A percentile compares a stretch with the other conserved stretches of the same genome.
These are phyloP conservation scores for Centropristis striata DNA, from an alignment of 2,113 vertebrate genomes.

Conservation along the genomic window DNA sequence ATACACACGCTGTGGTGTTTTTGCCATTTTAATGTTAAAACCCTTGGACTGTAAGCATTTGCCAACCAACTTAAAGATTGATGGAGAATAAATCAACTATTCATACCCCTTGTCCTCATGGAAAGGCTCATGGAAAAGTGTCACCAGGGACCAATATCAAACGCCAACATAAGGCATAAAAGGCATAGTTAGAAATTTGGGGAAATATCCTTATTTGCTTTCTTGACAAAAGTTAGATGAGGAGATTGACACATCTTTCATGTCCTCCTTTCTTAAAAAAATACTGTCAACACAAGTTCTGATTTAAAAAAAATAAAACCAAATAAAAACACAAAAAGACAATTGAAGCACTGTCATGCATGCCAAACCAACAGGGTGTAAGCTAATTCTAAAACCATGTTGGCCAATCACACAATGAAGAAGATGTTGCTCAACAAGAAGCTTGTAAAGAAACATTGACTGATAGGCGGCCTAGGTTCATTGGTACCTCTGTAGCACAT, in stretches of 20 bases:
- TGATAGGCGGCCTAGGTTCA: too few species aligned
- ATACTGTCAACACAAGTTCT: too few species aligned
- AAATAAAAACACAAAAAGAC: too few species aligned
- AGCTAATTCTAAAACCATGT: too few species aligned
- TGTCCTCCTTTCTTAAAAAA: too few species aligned
- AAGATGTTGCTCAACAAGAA: too few species aligned
- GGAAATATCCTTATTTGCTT: not conserved
- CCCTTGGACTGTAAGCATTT: conserved; percentile 1
- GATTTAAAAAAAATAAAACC: too few species aligned
- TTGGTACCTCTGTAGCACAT: too few species aligned
- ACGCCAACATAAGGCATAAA: not conserved
- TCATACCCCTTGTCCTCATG: conserved; percentile 11
- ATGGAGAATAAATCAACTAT: conserved; percentile 69
- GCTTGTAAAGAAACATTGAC: too few species aligned
- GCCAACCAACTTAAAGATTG: conserved; percentile 25
- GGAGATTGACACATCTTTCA: not conserved
- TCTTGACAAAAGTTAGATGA: not conserved
- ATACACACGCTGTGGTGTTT: conserved; percentile 12
- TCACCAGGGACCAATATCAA: not conserved
- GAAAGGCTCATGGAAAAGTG: not conserved
- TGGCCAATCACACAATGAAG: too few species aligned
- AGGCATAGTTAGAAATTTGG: not conserved
- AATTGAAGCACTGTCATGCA: too few species aligned
- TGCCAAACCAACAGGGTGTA: too few species aligned
- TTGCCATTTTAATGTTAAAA: conserved; percentile 55